Evolutionary conservation across 2,113 vertebrate species (phyloP), one percentile per base, ranked within the genome.

Genomic region (Aleadryas rufinucha): DNA sequence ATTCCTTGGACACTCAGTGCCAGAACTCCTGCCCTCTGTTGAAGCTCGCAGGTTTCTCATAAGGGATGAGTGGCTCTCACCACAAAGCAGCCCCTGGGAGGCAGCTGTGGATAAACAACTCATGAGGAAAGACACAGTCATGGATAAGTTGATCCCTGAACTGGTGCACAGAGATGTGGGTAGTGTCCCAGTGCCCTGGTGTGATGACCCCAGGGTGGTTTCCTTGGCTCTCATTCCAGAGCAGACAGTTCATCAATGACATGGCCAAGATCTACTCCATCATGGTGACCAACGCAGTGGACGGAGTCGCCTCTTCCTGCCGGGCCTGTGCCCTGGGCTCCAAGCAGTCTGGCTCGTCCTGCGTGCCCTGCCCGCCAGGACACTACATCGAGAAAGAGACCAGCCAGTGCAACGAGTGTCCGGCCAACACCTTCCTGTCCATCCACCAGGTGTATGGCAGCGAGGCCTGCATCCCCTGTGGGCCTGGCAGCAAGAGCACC

Each of bases 221-320:
- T 95, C 92, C 77, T 93, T 42, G 94, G 31, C 69, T 97, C 81
- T 97, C 41, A 33, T 94, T 97, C 54, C 97, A 99, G 99, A 98
- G 97, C 77, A 99, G 99, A 79, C 98, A 95, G 76, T 98, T 98
- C 95, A 97, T 98, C 92, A 98, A 98, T 39, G 99, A 99, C 37
- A 89, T 99, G 91, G 99, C 98, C 30, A 99, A 99, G 94, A 99
- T 99, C 97, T 99, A 98, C 98, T 99, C 98, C 71, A 98, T 99
- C 97, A 97, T 96, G 0, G 99, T 99, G 78, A 99, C 98, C 64
- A 99, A 99, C 0, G 99, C 98, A 2, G 96, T 98, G 30, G 99
- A 99, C 2, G 99, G 99, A 5, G 99, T 99, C 2, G 99, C 99
- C 4, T 99, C 99, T 1, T 97, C 96, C 9, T 99, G 99, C 93